phyloP scores from a whole-genome alignment of 2,888 invertebrate genomes.

The Sialis fuliginosa region DNA sequence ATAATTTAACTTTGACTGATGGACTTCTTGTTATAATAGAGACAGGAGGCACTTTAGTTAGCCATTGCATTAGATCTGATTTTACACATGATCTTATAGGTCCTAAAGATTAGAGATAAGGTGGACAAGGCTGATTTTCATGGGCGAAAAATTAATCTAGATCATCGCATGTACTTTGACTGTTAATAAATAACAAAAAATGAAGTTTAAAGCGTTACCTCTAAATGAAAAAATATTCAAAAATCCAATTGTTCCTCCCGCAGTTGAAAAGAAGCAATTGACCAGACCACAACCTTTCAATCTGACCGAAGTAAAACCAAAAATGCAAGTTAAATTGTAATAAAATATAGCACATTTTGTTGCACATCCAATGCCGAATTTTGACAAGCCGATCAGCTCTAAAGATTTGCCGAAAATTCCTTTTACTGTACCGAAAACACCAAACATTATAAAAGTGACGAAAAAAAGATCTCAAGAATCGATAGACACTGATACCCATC shows the following conservation, averaged over 20 bases:
- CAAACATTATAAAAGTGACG: neutral
- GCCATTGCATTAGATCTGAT: too few species aligned
- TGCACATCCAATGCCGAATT: neutral
- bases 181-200: too few species aligned
- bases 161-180: too few species aligned
- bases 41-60: too few species aligned
- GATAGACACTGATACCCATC: too few species aligned
- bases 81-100: too few species aligned
- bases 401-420: neutral
- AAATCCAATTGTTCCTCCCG: conserved; percentile 28
- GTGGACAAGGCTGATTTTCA: too few species aligned
- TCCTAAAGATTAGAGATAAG: too few species aligned
- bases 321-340: conserved; percentile 8
- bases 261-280: conserved; percentile 31
- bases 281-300: conserved; percentile 47
- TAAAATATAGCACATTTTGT: neutral
- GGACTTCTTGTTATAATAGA: too few species aligned
- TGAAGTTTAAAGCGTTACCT: conserved; percentile 48
- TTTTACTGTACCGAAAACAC: neutral
- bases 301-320: conserved; percentile 37
- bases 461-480: neutral
- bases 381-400: neutral
- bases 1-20: too few species aligned
- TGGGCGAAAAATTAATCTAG: too few species aligned
- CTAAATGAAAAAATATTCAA: conserved; percentile 39